These are phyloP conservation scores for Sarcophaga bullata DNA, from an alignment of 1,140 invertebrate species.

Conservation along the genomic window DNA sequence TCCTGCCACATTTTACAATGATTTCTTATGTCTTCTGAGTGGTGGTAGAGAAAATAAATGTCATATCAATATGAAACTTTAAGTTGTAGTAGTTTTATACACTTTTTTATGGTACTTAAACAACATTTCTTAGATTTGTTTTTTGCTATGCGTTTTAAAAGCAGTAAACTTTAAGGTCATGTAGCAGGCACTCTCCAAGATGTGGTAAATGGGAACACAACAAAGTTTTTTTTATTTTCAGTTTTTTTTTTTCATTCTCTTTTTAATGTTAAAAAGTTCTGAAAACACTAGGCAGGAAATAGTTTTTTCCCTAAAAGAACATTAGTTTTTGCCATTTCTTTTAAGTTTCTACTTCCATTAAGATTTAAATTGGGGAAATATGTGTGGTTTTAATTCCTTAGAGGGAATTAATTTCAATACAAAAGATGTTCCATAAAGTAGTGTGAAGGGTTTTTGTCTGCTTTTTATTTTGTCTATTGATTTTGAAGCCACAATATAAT, in stretches of 20 bases:
- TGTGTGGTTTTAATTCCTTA: background rate
- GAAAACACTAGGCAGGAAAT: background rate
- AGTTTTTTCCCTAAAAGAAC: background rate
- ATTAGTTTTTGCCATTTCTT: background rate
- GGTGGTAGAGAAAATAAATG: background rate
- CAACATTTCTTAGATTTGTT: background rate
- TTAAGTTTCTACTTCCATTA: no score
- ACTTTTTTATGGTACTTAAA: background rate
- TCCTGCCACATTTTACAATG: background rate
- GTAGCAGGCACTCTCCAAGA: background rate
- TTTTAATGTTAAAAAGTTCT: no score
- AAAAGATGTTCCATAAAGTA: background rate
- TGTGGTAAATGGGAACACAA: no score
- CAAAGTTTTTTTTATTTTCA: no score
- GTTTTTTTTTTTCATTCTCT: no score
- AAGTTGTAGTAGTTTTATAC: background rate
- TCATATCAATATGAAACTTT: background rate
- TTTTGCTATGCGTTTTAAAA: background rate
- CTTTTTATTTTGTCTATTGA: background rate
- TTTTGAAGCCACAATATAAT: background rate
- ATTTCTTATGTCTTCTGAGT: background rate
- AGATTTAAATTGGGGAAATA: background rate
- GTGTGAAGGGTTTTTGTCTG: no score
- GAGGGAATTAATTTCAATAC: background rate
- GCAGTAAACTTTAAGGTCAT: background rate